phyloP scores from a whole-genome alignment of 2,113 vertebrate species.

The Pungitius pungitius region DNA sequence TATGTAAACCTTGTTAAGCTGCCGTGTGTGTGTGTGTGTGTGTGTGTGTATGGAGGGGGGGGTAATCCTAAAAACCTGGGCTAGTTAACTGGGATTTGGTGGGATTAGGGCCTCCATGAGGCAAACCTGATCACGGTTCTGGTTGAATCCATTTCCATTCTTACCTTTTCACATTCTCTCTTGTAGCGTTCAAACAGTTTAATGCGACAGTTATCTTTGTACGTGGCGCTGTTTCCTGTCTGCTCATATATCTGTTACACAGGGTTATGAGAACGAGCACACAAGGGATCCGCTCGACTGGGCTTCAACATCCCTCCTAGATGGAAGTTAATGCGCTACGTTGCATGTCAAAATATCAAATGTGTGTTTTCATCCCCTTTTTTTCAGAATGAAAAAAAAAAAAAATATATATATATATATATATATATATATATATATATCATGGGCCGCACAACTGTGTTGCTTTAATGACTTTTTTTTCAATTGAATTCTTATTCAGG shows the following conservation, averaged over 20 bases:
- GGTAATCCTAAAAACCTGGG: conserved; percentile 81
- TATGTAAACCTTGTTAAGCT: conserved; percentile 77
- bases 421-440: too few species aligned
- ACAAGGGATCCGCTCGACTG: neutral
- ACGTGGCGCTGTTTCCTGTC: conserved; percentile 8
- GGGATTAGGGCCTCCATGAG: conserved; percentile 67
- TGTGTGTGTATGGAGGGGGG: neutral
- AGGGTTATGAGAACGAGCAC: neutral
- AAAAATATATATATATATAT: too few species aligned
- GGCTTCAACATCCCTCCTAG: conserved; percentile 1
- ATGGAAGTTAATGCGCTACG: neutral
- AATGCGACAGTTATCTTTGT: conserved; percentile 13
- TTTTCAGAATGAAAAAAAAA: neutral
- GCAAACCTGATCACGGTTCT: conserved; percentile 57
- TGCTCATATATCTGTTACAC: conserved; percentile 5
- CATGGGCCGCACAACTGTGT: too few species aligned
- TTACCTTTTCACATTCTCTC: conserved; percentile 40
- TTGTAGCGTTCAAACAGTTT: conserved; percentile 36
- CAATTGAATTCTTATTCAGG: neutral
- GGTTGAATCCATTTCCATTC: conserved; percentile 60
- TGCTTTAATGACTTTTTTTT: neutral
- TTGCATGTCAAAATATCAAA: neutral
- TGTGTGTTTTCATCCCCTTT: neutral
- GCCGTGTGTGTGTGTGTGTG: conserved; percentile 34
- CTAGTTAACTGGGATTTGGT: conserved; percentile 73